Base-by-base conservation (phyloP, 1,140 invertebrate species). In the Musca domestica region DNA sequence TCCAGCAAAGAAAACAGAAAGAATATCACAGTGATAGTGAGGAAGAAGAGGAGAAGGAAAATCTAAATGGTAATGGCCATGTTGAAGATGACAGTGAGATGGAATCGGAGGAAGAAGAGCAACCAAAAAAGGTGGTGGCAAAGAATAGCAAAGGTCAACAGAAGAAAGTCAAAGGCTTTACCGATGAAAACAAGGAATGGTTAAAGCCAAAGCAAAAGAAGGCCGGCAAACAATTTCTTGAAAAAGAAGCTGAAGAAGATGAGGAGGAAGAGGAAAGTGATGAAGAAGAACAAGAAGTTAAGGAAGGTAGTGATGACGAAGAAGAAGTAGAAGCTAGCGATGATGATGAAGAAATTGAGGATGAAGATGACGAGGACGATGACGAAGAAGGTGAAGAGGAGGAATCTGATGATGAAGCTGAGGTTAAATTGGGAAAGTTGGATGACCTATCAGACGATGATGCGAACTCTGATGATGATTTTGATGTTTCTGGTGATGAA, bases 181-280 rank as follows among this genome's bases (percentile, higher is more conserved):
- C 87, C 64, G 89, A 91, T 85, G 88, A 91, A 34, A 91, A 91
- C 74, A 85, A 87, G 54, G 77, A 82, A 56, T 91, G 89, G 90
- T 75, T 91, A 54, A 90, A 88, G 74, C 86, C 85, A 6, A 88
- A 88, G 75, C 74, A 81, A 52, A 84, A 85, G 69, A 65, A 52
- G 27, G 46, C 20, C 25, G 23, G 5, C 2, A 87, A 86, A 73
- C 76, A 83, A 64, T 83, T 85, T 63, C 71, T 71, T 23, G 34
- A 58, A 64, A 56, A 68, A 49, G 19, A 15, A 54, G 48, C 23
- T 15, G 27, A 66, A 10, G 34, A 20, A 2, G 70, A 66, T 7
- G 66, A 68, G 4, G 70, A 70, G 15, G 66, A 54, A 20, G 41
- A 54, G 19, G 54, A 67, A 72, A 54, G 68, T 54, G 69, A 70